Evolutionary conservation across 2,113 vertebrate species (phyloP).

Genomic region (Callorhinus ursinus): DNA sequence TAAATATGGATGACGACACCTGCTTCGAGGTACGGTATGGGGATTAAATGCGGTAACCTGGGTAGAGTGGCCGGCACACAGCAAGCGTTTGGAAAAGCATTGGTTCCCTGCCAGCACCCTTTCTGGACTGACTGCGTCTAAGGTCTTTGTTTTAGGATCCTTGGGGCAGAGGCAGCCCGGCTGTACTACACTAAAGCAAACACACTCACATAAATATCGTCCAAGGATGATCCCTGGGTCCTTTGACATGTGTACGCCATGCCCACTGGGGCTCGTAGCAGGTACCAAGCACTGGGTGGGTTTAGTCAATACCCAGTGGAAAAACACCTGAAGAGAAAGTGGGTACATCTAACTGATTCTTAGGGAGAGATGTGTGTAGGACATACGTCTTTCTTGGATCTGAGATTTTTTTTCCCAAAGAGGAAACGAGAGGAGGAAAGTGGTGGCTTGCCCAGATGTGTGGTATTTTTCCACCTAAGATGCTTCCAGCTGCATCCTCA

Average conservation of each 20-base stretch:
- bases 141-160: not conserved
- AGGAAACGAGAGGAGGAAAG: not conserved
- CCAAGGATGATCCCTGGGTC: accelerated
- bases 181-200: not conserved
- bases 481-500: not conserved
- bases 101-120: not conserved
- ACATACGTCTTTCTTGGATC: not conserved
- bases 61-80: not conserved
- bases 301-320: not conserved
- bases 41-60: accelerated
- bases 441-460: not conserved
- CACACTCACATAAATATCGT: not conserved
- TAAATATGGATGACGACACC: not conserved
- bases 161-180: not conserved
- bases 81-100: not conserved
- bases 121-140: not conserved
- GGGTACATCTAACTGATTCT: not conserved
- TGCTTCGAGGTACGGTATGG: accelerated
- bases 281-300: not conserved
- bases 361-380: not conserved
- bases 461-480: not conserved
- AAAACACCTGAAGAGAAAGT: not conserved
- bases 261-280: not conserved
- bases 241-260: accelerated
- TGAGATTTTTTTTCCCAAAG: not conserved